Conservation (phyloP, 2,888 invertebrate species). For the Gymnoscelis rufifasciata region DNA sequence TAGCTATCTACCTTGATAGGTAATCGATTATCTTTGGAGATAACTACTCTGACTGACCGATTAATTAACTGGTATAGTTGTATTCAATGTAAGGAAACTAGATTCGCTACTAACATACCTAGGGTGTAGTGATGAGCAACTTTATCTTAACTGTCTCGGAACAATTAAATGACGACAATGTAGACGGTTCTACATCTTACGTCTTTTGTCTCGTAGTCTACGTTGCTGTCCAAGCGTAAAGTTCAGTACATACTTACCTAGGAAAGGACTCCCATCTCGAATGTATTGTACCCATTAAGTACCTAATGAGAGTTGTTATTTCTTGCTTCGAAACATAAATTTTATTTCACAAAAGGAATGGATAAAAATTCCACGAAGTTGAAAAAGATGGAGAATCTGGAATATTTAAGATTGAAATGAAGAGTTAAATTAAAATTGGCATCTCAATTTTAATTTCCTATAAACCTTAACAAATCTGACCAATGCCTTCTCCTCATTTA, state of each 20-base stretch:
- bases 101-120: too few relatives aligned
- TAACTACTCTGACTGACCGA: too few relatives aligned
- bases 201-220: conserved; percentile 20
- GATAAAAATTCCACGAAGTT: too few relatives aligned
- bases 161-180: conserved; percentile 31
- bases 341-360: too few relatives aligned
- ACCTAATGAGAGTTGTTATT: too few relatives aligned
- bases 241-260: conserved; percentile 12
- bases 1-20: too few relatives aligned
- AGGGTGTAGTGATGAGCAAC: conserved; percentile 5
- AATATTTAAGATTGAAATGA: conserved; percentile 16
- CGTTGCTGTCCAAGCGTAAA: conserved; percentile 20
- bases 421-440: conserved; percentile 27
- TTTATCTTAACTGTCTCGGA: conserved; percentile 30
- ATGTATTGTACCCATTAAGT: too few relatives aligned
- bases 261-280: too few relatives aligned
- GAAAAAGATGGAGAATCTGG: not conserved
- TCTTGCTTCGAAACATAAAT: too few relatives aligned
- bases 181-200: conserved; percentile 9
- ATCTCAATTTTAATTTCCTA: conserved; percentile 28
- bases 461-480: conserved; percentile 28
- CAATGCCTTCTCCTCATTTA: conserved; percentile 30
- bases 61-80: not conserved
- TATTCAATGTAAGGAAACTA: not conserved
- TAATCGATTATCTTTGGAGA: not conserved